Evolutionary conservation across 2,797 vertebrate genomes (phyloP), one percentile per base, ranked within the genome.

Genomic region (Melanotaenia parkinsoni): DNA sequence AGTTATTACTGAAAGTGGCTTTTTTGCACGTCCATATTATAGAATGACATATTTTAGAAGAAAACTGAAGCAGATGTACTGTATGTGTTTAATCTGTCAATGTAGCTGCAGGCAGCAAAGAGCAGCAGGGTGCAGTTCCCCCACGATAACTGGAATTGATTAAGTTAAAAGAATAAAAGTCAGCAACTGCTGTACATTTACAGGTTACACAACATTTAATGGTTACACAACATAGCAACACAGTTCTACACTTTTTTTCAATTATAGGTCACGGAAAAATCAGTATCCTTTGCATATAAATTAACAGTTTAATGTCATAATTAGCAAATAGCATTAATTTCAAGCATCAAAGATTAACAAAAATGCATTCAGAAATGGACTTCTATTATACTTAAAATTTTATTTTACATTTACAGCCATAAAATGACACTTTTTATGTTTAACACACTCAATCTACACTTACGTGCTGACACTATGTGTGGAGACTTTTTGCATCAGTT

Each of bases 361-460:
- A 22, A 20, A 50, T 22, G 9, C 20, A 18, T 47, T n/a, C 47
- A 50, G n/a, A 22, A 1, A 22, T n/a, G 2, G 18, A 50, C 9
- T 3, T 11, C 11, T 50, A 50, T 8, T 8, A 50, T 11, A 20
- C n/a, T 50, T 20, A 30, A 30, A 30, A 30, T 5, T 30, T 30
- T 28, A 28, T 43, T 43, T 43, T 4, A 16, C 13, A 18, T 18
- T n/a, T 7, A 50, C n/a, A 20, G 7, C 45, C 20, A 6, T 7
- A 47, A 20, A 47, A 47, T 7, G 6, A 47, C 16, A 47, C 18
- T n/a, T 5, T 20, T 47, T 4, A 4, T 47, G 18, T 18, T 11
- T 22, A 24, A 53, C 50, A 53, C 22, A 11, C 9, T 53, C 3
- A 9, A 51, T 53, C 54, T 51, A 33, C 50, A 67, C 72, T 81